These are phyloP conservation scores for Anguilla megastoma DNA, from an alignment of 2,797 vertebrate genomes.

Conservation along the genomic window DNA sequence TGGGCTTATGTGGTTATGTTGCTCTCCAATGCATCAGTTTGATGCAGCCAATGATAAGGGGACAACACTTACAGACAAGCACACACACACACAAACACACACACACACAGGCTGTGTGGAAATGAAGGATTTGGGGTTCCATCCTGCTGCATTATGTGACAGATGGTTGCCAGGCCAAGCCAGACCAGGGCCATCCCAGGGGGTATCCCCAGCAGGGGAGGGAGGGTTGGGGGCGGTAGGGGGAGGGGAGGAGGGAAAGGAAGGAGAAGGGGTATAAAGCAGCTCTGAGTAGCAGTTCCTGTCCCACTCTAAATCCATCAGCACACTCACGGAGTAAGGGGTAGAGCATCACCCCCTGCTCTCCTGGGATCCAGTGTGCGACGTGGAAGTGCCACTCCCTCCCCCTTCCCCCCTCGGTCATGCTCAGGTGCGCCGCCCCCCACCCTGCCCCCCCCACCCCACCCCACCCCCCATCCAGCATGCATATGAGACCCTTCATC, in stretches of 20 bases:
- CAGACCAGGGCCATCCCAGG: constrained; percentile 21
- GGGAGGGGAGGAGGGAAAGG: not conserved
- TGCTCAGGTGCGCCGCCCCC: not conserved
- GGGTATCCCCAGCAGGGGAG: constrained; percentile 23
- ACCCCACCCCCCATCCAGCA: too few relatives aligned
- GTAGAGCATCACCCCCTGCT: not conserved
- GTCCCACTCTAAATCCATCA: constrained; percentile 24
- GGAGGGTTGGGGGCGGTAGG: not conserved
- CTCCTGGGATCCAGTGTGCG: not conserved
- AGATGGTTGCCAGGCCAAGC: not conserved
- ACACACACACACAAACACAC: constrained; percentile 38
- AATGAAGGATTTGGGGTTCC: constrained; percentile 7
- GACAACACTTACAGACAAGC: constrained; percentile 7
- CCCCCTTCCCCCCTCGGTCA: not conserved
- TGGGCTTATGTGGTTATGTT: not conserved
- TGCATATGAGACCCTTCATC: not conserved
- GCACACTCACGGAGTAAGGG: not conserved
- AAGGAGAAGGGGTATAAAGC: not conserved
- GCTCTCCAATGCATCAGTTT: not conserved
- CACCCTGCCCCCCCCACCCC: not conserved
- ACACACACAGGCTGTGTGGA: constrained; percentile 5
- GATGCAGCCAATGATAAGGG: too few relatives aligned
- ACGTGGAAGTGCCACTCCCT: not conserved
- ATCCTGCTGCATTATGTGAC: not conserved
- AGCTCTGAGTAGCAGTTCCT: not conserved